Conservation (phyloP, 2,113 vertebrate species). For the Oncorhynchus kisutch region DNA sequence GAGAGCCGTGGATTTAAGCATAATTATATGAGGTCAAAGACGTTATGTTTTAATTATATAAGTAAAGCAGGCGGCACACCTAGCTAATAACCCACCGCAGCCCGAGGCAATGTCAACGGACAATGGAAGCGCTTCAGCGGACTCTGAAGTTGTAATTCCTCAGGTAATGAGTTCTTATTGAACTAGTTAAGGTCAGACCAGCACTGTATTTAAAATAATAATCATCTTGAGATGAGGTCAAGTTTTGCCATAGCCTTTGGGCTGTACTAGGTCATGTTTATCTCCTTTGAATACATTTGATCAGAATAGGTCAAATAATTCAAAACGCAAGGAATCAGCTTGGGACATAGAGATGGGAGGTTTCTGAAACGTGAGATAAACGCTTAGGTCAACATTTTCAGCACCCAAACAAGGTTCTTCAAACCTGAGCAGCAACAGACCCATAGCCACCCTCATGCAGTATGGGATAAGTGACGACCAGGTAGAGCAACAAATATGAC, state of each 20-base stretch:
- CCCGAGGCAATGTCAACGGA: slow-evolving; percentile 26
- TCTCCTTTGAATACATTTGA: too few species aligned
- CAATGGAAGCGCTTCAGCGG: slow-evolving; percentile 25
- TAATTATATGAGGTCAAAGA: slow-evolving; percentile 52
- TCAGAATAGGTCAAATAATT: too few species aligned
- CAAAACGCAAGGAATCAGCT: not conserved
- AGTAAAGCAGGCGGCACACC: slow-evolving; percentile 22
- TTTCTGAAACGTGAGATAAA: slow-evolving; percentile 54
- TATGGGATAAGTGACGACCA: slow-evolving; percentile 11
- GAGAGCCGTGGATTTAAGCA: slow-evolving; percentile 11
- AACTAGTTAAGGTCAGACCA: not conserved
- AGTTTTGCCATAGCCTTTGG: not conserved
- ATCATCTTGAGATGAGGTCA: not conserved
- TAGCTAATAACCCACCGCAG: slow-evolving; percentile 46
- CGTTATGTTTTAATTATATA: slow-evolving; percentile 32
- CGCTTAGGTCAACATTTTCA: slow-evolving; percentile 51
- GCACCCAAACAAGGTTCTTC: slow-evolving; percentile 36
- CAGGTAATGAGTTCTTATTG: not conserved
- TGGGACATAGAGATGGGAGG: not conserved
- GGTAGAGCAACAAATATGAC: not conserved
- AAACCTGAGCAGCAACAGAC: slow-evolving; percentile 42
- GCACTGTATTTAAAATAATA: not conserved
- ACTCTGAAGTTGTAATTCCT: not conserved
- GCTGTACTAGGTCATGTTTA: too few species aligned
- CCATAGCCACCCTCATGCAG: slow-evolving; percentile 25